Evolutionary conservation across 2,113 vertebrate genomes (phyloP).

Genomic region (Aegypius monachus): DNA sequence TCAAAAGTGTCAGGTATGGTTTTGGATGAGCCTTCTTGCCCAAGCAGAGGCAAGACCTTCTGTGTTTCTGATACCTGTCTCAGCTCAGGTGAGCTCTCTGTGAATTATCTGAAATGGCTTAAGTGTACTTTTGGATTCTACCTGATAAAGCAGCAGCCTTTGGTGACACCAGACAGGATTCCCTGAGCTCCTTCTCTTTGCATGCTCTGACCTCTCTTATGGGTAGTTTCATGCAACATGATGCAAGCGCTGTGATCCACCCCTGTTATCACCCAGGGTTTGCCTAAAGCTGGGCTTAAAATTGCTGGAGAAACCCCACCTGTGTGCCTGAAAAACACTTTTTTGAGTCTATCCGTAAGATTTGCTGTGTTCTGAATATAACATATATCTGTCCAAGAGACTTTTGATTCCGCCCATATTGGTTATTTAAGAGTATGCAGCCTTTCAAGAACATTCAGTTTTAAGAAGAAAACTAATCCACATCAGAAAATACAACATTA

Average conservation of each 20-base stretch:
- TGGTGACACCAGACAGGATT: background rate
- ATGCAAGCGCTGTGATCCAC: background rate
- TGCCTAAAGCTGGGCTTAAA: background rate
- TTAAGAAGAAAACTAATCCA: background rate
- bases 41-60: background rate
- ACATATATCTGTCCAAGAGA: background rate
- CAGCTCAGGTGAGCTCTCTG: background rate
- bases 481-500: background rate
- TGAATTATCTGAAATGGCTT: background rate
- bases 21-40: background rate
- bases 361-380: background rate
- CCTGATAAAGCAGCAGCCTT: background rate
- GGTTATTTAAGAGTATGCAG: background rate
- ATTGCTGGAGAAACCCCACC: background rate
- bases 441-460: background rate
- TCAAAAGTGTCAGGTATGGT: background rate
- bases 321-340: background rate
- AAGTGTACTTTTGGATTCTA: background rate
- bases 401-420: background rate
- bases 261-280: background rate
- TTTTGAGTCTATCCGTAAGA: background rate
- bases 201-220: background rate
- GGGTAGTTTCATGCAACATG: background rate
- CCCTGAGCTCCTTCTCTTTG: background rate
- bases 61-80: background rate